Evolutionary conservation across 2,113 vertebrate genomes (phyloP).

Genomic region (Cyprinodon variegatus): DNA sequence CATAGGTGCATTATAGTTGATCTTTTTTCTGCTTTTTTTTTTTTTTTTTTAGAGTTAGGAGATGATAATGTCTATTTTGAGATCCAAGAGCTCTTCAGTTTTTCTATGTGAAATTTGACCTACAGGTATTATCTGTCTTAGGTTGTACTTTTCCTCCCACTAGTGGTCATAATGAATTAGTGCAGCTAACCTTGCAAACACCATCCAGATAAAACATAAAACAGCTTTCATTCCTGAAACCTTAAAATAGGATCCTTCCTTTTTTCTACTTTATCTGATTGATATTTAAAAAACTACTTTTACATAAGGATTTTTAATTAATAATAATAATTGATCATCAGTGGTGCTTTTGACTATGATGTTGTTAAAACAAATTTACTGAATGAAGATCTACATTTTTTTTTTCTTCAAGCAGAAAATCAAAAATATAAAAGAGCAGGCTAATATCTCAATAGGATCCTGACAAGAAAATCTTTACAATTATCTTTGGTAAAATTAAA

Average conservation of each 20-base stretch:
- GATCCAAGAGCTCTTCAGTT: neutral
- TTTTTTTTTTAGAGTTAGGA: neutral
- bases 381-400: too few relatives aligned
- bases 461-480: too few relatives aligned
- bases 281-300: too few relatives aligned
- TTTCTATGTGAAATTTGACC: neutral
- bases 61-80: neutral
- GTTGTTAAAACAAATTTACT: too few relatives aligned
- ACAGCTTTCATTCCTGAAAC: neutral
- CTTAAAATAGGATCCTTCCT: neutral
- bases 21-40: neutral
- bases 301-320: too few relatives aligned
- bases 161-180: slow-evolving; percentile 37
- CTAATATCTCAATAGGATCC: too few relatives aligned
- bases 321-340: too few relatives aligned
- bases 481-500: too few relatives aligned
- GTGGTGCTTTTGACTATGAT: too few relatives aligned
- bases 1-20: too few relatives aligned
- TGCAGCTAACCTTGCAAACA: slow-evolving; percentile 13
- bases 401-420: too few relatives aligned
- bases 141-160: slow-evolving; percentile 29
- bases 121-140: neutral
- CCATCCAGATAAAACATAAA: neutral
- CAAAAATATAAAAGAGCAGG: too few relatives aligned
- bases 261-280: neutral